Conservation (phyloP, 1,140 invertebrate species). For the Anadara kagoshimensis region DNA sequence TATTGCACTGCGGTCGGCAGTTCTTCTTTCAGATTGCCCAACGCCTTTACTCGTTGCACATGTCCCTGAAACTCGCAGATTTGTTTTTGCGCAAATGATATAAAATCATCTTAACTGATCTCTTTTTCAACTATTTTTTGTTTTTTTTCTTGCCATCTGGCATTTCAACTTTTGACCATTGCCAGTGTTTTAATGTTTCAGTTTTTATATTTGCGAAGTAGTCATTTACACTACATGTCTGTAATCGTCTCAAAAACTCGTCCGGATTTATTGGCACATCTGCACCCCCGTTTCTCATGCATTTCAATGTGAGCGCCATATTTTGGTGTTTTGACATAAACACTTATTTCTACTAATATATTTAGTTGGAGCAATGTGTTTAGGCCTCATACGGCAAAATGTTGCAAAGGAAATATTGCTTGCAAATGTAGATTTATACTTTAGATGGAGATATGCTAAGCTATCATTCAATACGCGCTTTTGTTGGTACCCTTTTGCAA, state of each 20-base stretch:
- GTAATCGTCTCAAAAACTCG: slow-evolving; percentile 8
- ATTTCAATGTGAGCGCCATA: slow-evolving; percentile 33
- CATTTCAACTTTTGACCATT: slow-evolving; percentile 17
- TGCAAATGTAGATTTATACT: background rate
- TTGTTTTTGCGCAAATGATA: background rate
- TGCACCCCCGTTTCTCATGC: slow-evolving; percentile 19
- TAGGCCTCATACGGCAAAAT: background rate
- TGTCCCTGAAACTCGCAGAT: slow-evolving; percentile 11
- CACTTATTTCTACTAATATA: no score
- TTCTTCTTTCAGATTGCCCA: slow-evolving; percentile 17
- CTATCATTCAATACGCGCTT: background rate
- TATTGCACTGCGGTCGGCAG: slow-evolving; percentile 8
- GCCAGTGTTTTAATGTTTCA: background rate
- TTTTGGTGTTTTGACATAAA: no score
- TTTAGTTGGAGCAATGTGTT: no score
- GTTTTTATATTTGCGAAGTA: background rate
- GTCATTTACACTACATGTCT: background rate
- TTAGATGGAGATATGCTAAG: background rate
- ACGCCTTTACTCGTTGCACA: slow-evolving; percentile 9
- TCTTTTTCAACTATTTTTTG: slow-evolving; percentile 21
- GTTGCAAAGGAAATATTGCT: background rate
- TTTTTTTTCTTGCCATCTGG: slow-evolving; percentile 20
- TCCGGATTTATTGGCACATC: slow-evolving; percentile 23
- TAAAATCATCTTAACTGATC: background rate
- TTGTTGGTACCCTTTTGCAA: background rate